These are phyloP conservation scores for Branchinecta lynchi DNA, from an alignment of 1,140 invertebrate species.

Conservation along the genomic window DNA sequence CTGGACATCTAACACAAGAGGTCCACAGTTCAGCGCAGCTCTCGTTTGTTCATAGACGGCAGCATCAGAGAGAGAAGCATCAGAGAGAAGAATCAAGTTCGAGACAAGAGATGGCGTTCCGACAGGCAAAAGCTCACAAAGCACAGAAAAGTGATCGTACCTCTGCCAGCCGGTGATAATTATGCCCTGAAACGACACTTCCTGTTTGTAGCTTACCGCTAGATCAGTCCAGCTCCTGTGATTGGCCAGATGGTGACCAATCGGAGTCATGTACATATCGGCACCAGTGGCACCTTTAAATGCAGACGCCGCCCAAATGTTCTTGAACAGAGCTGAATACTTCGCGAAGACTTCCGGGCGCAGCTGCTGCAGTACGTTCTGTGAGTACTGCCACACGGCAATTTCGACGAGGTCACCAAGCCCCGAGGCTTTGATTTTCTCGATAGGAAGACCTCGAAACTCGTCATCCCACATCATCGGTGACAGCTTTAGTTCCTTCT, in stretches of 20 bases:
- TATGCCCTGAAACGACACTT: conserved; percentile 32
- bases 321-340: conserved; percentile 36
- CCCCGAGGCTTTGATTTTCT: conserved; percentile 28
- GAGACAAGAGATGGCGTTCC: conserved; percentile 40
- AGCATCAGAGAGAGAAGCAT: conserved; percentile 20
- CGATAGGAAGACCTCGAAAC: conserved; percentile 32
- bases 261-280: conserved; percentile 31
- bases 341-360: conserved; percentile 34
- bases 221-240: conserved; percentile 32
- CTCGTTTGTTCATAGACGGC: conserved; percentile 22
- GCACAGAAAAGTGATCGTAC: conserved; percentile 49
- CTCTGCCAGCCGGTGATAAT: conserved; percentile 39
- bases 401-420: conserved; percentile 34
- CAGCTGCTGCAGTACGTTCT: conserved; percentile 29
- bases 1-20: conserved; percentile 26
- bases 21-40: conserved; percentile 24
- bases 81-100: conserved; percentile 24
- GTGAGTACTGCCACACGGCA: conserved; percentile 42
- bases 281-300: conserved; percentile 40
- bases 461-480: conserved; percentile 49
- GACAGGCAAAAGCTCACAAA: conserved; percentile 48
- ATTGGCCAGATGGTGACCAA: conserved; percentile 34
- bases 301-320: conserved; percentile 42
- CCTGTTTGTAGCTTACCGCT: conserved; percentile 20
- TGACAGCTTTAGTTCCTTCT: conserved; percentile 36